Evolutionary conservation across 2,888 invertebrate species (phyloP).

Genomic region (Philaethria dido): DNA sequence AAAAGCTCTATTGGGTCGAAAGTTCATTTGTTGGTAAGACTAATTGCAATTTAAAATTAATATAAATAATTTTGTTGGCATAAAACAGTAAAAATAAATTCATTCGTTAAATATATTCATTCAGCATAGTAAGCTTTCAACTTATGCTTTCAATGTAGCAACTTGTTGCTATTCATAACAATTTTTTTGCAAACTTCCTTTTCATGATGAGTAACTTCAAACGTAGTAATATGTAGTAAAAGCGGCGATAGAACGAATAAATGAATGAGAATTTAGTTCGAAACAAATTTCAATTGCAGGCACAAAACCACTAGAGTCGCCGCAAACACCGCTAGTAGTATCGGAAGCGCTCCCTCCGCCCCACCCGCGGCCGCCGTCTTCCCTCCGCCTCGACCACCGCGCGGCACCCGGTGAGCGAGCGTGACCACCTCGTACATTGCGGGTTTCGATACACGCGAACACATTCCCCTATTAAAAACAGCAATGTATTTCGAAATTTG

Average conservation of each 20-base stretch:
- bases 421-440: conserved; percentile 75
- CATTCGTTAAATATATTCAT: neutral
- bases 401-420: conserved; percentile 83
- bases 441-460: conserved; percentile 62
- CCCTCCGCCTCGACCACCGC: conserved; percentile 82
- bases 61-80: neutral
- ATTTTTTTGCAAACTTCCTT: neutral
- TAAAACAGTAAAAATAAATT: neutral
- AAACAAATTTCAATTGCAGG: conserved; percentile 53
- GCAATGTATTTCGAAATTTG: conserved; percentile 39
- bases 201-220: neutral
- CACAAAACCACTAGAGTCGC: conserved; percentile 92
- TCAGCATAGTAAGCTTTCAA: neutral
- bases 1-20: conserved; percentile 94
- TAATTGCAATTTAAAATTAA: neutral
- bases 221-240: conserved; percentile 5
- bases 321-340: conserved; percentile 90
- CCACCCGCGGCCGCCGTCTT: conserved; percentile 78
- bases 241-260: neutral
- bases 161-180: conserved; percentile 19
- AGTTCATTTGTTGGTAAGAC: conserved; percentile 89
- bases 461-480: conserved; percentile 62
- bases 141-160: conserved; percentile 2
- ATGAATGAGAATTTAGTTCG: conserved; percentile 20
- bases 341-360: conserved; percentile 75